phyloP scores from a whole-genome alignment of 2,113 vertebrate species.

The Pogona vitticeps region DNA sequence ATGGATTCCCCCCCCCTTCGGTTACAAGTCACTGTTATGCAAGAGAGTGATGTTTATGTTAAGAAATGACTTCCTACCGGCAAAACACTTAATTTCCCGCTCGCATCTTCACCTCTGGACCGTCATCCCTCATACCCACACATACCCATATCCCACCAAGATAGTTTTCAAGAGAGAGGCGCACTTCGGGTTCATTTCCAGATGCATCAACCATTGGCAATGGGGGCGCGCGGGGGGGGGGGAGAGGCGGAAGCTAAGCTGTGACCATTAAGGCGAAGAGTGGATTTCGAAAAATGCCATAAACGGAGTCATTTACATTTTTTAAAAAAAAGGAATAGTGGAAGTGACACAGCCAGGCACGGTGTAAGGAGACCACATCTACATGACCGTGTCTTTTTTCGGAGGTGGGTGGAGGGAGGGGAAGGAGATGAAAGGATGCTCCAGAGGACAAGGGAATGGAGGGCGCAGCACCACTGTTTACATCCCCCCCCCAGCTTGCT shows the following conservation, averaged over 20 bases:
- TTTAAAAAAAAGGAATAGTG: accelerated
- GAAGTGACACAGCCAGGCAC: accelerated
- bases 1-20: not conserved
- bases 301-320: not conserved
- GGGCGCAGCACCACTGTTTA: slow-evolving; percentile 56
- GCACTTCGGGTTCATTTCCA: not conserved
- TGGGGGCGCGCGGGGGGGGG: not conserved
- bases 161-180: slow-evolving; percentile 28
- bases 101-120: slow-evolving; percentile 10
- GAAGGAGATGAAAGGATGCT: slow-evolving; percentile 10
- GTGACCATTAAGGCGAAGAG: not conserved
- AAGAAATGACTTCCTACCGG: slow-evolving; percentile 59
- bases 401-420: not conserved
- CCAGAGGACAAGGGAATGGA: slow-evolving; percentile 21
- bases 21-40: not conserved
- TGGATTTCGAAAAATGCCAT: not conserved
- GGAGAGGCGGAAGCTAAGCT: not conserved
- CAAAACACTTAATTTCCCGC: slow-evolving; percentile 45
- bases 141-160: slow-evolving; percentile 5
- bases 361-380: not conserved
- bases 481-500: slow-evolving; percentile 58
- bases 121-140: not conserved
- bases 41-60: slow-evolving; percentile 22
- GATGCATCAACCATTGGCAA: not conserved
- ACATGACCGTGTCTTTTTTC: not conserved